Base-by-base conservation (phyloP, 1,140 invertebrate genomes). In the Pseudomyrmex cubaensis region DNA sequence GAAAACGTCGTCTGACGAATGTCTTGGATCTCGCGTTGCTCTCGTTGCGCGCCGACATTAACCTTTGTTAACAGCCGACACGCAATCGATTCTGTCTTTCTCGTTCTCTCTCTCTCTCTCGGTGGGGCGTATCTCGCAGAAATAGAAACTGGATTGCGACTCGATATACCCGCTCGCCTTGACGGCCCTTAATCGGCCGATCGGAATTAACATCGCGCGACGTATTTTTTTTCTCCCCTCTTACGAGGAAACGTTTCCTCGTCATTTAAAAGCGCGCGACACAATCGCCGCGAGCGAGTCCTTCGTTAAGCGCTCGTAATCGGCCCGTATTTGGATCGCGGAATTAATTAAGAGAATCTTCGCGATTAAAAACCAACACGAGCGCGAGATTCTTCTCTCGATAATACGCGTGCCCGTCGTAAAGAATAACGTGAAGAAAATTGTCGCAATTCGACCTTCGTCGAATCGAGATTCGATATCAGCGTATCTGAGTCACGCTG, bases 61-160 rank as follows among this genome's bases (percentile, higher is more conserved):
- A 87, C 84, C 84, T 87, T 83, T 87, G 77, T 83, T 25, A 25
- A 76, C 77, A 44, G 57, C 67, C 83, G 74, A 82, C 54, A 22
- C 56, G 56, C 82, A 56, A 72, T 44, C 17, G 52, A 25, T 20
- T 86, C n/a, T 56, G 20, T 46, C 44, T 22, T 17, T 44, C 66
- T 35, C 83, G 5, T 7, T 35, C 25, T 25, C n/a, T 69, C 54
- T 57, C 35, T 44, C 66, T 35, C 83, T 59, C 84, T 61, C 48
- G 9, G 5, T 7, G 35, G 35, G n/a, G 10, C 57, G 20, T 12
- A 17, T 73, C 78, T 86, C 72, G 54, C 85, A 88, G 64, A 87
- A 88, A 87, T 87, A 88, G 82, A 88, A 88, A 88, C 85, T 88
- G 66, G 75, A 87, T 70, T 80, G 52, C 15, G 48, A 25, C 52